Percentiles rank a stretch among this genome's conserved stretches.
Evolutionary conservation across 2,797 vertebrate species (phyloP).

Genomic region (Otus scops): DNA sequence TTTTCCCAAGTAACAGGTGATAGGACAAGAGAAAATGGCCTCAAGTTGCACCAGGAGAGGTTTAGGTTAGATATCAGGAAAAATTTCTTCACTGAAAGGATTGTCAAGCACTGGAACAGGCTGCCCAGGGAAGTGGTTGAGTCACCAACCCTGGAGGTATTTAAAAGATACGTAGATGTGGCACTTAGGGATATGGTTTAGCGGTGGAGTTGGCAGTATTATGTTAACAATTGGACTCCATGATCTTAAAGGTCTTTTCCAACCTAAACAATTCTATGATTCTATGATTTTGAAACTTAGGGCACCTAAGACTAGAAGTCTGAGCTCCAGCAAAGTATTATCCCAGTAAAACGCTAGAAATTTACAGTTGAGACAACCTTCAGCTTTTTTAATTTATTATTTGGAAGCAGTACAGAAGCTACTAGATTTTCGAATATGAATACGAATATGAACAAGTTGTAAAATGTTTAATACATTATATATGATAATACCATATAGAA

Average conservation of each 20-base stretch:
- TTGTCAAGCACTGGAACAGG: not conserved
- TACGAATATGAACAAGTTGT: not conserved
- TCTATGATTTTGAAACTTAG: not conserved
- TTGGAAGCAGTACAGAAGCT: not conserved
- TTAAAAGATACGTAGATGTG: fast-evolving
- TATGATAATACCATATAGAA: not conserved
- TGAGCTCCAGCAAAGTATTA: not conserved
- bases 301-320: not conserved
- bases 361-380: not conserved
- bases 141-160: not conserved
- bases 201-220: not conserved
- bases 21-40: not conserved
- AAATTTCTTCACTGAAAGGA: fast-evolving
- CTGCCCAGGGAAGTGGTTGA: not conserved
- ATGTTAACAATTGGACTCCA: fast-evolving
- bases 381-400: not conserved
- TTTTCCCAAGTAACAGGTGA: fast-evolving
- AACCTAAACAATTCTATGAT: not conserved
- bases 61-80: not conserved
- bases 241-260: not conserved
- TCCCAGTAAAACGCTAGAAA: not conserved
- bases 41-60: not conserved
- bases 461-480: not conserved
- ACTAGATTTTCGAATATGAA: not conserved
- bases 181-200: not conserved